Conservation (phyloP, 2,797 vertebrate species). For the Phalanger gymnotis region DNA sequence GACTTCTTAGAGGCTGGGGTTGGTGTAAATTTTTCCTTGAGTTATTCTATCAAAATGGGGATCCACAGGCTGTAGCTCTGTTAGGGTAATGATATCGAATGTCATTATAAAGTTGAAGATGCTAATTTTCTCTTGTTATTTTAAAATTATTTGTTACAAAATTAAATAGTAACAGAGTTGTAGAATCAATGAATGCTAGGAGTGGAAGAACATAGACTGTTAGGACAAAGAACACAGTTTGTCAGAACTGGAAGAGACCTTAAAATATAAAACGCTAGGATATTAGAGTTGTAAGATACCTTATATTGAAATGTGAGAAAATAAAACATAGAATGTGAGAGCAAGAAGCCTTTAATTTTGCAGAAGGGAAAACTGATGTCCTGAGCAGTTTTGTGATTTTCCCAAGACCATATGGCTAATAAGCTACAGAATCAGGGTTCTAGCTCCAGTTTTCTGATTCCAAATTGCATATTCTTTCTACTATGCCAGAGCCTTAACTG, state of each 20-base stretch:
- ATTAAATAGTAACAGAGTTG: not conserved
- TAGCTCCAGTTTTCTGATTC: not conserved
- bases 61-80: not conserved
- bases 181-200: not conserved
- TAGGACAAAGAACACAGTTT: not conserved
- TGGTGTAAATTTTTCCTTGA: not conserved
- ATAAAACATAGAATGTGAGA: not conserved
- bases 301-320: not conserved
- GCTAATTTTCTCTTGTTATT: not conserved
- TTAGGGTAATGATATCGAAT: not conserved
- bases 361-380: not conserved
- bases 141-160: not conserved
- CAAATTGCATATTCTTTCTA: not conserved
- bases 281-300: not conserved
- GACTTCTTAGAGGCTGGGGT: not conserved
- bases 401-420: not conserved
- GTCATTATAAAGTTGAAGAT: not conserved
- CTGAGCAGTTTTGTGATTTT: not conserved
- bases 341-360: not conserved
- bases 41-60: not conserved
- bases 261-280: not conserved
- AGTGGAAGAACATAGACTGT: not conserved
- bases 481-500: not conserved
- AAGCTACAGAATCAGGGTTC: not conserved
- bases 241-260: not conserved